These are phyloP conservation scores for Loxodonta africana DNA, from an alignment of 2,113 vertebrate genomes.

Conservation along the genomic window DNA sequence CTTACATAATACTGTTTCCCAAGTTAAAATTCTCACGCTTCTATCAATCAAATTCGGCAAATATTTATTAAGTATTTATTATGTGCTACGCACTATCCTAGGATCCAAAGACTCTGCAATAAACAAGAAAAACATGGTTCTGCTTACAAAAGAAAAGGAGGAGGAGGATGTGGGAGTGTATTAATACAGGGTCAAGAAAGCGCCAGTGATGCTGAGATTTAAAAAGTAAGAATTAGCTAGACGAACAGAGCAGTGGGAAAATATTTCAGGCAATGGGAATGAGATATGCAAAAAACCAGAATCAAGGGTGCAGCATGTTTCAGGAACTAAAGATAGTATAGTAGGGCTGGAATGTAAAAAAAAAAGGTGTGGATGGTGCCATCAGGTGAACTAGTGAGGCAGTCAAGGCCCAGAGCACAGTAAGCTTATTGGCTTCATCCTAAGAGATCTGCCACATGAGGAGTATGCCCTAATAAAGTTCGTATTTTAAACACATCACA, in stretches of 20 bases:
- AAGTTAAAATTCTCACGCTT: slow-evolving; percentile 30
- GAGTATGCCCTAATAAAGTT: not conserved
- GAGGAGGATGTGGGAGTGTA: not conserved
- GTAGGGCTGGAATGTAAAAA: not conserved
- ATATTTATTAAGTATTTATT: slow-evolving; percentile 3
- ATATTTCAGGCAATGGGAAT: not conserved
- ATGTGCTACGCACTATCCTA: not conserved
- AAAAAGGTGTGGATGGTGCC: not conserved
- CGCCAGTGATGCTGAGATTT: not conserved
- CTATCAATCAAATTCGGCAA: not conserved
- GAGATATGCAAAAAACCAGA: not conserved
- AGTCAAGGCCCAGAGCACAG: not conserved
- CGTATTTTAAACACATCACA: not conserved
- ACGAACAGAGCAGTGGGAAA: not conserved
- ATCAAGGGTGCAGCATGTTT: not conserved
- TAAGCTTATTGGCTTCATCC: not conserved
- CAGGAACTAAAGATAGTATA: not conserved
- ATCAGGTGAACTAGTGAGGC: not conserved
- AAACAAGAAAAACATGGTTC: not conserved
- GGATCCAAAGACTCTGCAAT: not conserved
- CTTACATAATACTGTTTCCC: not conserved
- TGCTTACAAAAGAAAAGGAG: not conserved
- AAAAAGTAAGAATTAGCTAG: slow-evolving; percentile 48
- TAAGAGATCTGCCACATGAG: not conserved
- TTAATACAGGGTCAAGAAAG: not conserved